These are phyloP conservation scores for Sula dactylatra DNA, from an alignment of 2,113 vertebrate species.

Conservation along the genomic window DNA sequence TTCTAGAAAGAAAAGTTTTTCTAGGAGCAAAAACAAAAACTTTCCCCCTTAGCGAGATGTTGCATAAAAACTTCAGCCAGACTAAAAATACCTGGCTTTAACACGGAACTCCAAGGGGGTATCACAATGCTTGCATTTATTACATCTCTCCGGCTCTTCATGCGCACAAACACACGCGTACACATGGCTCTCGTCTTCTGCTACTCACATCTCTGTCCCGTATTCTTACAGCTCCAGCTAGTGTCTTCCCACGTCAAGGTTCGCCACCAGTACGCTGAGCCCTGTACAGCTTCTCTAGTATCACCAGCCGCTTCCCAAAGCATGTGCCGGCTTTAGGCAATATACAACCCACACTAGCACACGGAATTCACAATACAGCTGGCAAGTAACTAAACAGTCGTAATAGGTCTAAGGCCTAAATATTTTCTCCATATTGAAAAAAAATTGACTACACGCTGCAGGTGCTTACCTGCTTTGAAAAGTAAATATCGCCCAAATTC, in stretches of 20 bases:
- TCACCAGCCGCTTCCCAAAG: neutral
- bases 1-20: neutral
- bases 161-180: accelerated
- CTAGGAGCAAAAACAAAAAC: neutral
- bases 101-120: neutral
- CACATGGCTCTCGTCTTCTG: accelerated
- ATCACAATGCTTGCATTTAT: neutral
- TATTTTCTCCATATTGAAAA: neutral
- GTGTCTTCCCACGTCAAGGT: neutral
- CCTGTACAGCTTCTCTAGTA: neutral
- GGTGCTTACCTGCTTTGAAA: neutral
- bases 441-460: neutral
- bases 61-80: neutral
- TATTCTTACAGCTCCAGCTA: neutral
- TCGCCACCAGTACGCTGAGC: neutral
- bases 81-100: neutral
- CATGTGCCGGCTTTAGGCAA: neutral
- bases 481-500: neutral
- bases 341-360: neutral
- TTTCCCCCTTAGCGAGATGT: neutral
- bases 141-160: neutral
- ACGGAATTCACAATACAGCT: neutral
- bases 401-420: neutral
- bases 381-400: neutral
- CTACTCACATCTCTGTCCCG: neutral